Evolutionary conservation across 2,888 invertebrate genomes (phyloP), one percentile per base, ranked within the genome.

Genomic region (Diarsia brunnea): DNA sequence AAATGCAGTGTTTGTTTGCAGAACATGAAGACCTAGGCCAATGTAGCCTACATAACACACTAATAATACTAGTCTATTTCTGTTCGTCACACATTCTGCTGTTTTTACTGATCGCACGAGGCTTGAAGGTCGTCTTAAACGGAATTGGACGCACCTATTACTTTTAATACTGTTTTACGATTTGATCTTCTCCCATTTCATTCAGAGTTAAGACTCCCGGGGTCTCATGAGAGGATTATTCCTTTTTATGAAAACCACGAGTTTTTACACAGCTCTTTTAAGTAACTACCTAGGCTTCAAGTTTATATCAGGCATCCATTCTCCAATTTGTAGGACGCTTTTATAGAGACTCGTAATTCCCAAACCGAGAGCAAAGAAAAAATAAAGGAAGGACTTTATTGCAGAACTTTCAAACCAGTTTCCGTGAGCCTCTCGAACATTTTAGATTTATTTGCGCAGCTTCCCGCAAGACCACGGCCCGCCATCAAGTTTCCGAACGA

Each of bases 381-480:
- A 79, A 73, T 60, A 73, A 79, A 69, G n/a, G 16, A 55, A 73
- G 24, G 43, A 51, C 70, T 74, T 78, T 75, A 73, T 58, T 73
- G 70, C 73, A 73, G 63, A 82, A 78, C 73, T 85, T 72, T 55
- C 45, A 72, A 84, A 85, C 85, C 73, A 60, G 79, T 82, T 74
- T 67, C 38, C 61, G 65, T 49, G 21, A 67, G 65, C 10, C 55
- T 31, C 74, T 73, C 53, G 70, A 78, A 74, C 73, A 69, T 69
- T 69, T 79, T 60, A 66, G 60, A 82, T 82, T 73, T 79, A 79
- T 85, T 79, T 69, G 69, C 73, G 19, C 1, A 65, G 64, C 69
- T 63, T 65, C 64, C 65, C 75, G 51, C 53, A 66, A 60, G 51
- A 51, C 55, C 24, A 60, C 49, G 51, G 47, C 47, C 60, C 49